Conservation (phyloP, 64 coral and sea anemone genomes). For the Cladopsammia gracilis region DNA sequence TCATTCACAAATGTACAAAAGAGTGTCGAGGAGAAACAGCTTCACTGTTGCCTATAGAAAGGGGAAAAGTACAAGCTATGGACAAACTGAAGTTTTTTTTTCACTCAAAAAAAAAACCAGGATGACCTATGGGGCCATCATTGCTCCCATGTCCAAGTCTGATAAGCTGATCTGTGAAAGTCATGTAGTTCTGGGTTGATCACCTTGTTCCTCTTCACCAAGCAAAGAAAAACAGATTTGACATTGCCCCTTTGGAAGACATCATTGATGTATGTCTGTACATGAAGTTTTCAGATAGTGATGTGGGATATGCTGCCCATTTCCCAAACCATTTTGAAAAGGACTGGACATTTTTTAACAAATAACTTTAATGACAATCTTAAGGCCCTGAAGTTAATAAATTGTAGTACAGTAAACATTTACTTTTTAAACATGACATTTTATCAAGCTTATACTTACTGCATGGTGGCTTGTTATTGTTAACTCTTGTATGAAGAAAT, state of each 20-base stretch:
- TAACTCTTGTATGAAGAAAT: too few relatives aligned
- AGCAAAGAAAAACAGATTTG: conserved; percentile 22
- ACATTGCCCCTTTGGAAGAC: conserved; percentile 28
- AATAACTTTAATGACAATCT: neutral
- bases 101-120: neutral
- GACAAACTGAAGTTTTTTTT: conserved; percentile 58
- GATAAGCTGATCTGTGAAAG: conserved; percentile 9
- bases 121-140: conserved; percentile 23
- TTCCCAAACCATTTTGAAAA: conserved; percentile 61
- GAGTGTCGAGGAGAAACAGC: conserved; percentile 45
- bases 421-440: too few relatives aligned
- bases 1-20: conserved; percentile 22
- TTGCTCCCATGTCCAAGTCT: conserved; percentile 17
- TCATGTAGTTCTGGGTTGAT: conserved; percentile 30
- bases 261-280: conserved; percentile 66
- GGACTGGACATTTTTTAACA: conserved; percentile 14
- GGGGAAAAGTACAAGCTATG: conserved; percentile 30
- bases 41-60: conserved; percentile 56
- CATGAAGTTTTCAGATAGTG: conserved; percentile 57
- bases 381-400: neutral
- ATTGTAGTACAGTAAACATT: too few relatives aligned
- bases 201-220: conserved; percentile 45
- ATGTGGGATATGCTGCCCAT: conserved; percentile 39
- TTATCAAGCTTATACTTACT: too few relatives aligned
- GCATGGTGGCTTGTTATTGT: too few relatives aligned